phyloP scores from a whole-genome alignment of 1,140 invertebrate species.

The Drosophila sechellia region DNA sequence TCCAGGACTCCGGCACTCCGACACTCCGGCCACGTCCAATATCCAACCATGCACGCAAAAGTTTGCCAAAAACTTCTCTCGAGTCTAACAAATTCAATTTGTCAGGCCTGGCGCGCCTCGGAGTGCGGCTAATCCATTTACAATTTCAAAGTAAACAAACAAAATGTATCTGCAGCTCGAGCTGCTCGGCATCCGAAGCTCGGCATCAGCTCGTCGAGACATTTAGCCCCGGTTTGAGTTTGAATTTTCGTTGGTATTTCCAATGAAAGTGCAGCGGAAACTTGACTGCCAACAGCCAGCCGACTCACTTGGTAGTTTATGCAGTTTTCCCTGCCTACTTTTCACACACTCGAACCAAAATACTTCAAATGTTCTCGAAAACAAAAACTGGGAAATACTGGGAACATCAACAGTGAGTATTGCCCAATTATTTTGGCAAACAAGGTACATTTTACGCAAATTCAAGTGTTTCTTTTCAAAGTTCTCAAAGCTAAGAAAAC shows the following conservation, averaged over 20 bases:
- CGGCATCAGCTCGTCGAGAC: constrained; percentile 47
- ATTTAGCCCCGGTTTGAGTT: constrained; percentile 30
- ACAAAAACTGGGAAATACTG: not conserved
- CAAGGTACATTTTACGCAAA: not conserved
- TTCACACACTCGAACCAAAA: constrained; percentile 10
- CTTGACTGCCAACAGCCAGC: constrained; percentile 36
- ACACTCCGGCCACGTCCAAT: constrained; percentile 58
- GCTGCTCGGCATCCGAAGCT: not conserved
- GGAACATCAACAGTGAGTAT: constrained; percentile 2
- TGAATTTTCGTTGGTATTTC: constrained; percentile 38
- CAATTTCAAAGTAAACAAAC: constrained; percentile 81
- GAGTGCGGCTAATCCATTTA: constrained; percentile 76
- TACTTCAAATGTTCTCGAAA: not conserved
- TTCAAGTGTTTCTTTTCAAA: not conserved
- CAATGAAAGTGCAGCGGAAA: constrained; percentile 65
- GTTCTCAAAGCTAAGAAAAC: constrained; percentile 1
- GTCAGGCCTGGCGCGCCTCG: constrained; percentile 70
- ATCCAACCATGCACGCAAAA: constrained; percentile 77
- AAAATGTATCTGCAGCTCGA: constrained; percentile 64
- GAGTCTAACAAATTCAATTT: constrained; percentile 80
- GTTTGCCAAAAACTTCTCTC: constrained; percentile 72
- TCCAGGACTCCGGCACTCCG: constrained; percentile 24
- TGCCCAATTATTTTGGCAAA: constrained; percentile 6
- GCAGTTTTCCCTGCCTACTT: constrained; percentile 26
- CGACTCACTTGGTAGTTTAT: constrained; percentile 37